Conservation (phyloP, 2,113 vertebrate genomes). For the Dermatemys mawii region DNA sequence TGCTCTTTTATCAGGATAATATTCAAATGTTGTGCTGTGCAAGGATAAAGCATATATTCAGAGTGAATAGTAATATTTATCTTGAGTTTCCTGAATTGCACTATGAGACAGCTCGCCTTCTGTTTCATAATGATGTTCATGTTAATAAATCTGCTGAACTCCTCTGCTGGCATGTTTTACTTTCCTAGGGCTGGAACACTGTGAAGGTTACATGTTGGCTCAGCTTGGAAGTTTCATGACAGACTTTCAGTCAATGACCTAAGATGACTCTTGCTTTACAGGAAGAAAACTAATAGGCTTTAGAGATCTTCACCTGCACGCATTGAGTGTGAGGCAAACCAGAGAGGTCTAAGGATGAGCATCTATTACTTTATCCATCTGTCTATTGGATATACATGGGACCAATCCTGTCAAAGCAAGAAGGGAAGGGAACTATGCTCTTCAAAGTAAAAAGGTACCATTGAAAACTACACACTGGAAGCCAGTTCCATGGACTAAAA, state of each 20-base stretch:
- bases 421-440: not conserved
- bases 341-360: not conserved
- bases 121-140: constrained; percentile 67
- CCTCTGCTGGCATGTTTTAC: constrained; percentile 68
- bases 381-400: not conserved
- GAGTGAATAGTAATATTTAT: constrained; percentile 72
- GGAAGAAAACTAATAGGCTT: not conserved
- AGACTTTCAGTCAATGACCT: constrained; percentile 32
- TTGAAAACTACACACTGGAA: not conserved
- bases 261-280: constrained; percentile 3
- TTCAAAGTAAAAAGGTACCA: not conserved
- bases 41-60: constrained; percentile 31
- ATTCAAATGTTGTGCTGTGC: not conserved
- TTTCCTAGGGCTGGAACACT: constrained; percentile 65
- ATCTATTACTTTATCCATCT: not conserved
- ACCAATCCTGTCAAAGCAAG: not conserved
- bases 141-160: constrained; percentile 80
- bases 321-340: not conserved
- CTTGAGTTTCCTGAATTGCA: constrained; percentile 20
- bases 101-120: constrained; percentile 75
- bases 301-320: not conserved
- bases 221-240: constrained; percentile 19
- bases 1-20: not conserved
- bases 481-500: not conserved
- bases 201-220: constrained; percentile 62